phyloP scores from a whole-genome alignment of 2,113 vertebrate species.

The Vulpes lagopus region DNA sequence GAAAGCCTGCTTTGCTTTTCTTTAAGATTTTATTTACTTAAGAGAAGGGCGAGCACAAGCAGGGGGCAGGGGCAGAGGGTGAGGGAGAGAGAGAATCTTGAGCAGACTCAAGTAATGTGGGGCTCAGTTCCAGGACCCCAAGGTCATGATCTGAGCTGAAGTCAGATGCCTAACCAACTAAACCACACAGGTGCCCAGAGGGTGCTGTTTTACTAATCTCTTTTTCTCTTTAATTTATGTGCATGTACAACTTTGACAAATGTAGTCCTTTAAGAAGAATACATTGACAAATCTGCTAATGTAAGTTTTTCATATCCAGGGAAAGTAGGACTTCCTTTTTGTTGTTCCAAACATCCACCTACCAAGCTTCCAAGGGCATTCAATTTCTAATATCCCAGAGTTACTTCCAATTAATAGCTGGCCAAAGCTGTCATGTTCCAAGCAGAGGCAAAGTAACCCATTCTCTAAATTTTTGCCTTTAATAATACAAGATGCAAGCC shows the following conservation, averaged over 20 bases:
- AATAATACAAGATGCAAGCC: constrained; percentile 64
- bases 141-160: neutral
- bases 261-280: neutral
- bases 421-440: constrained; percentile 62
- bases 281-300: neutral
- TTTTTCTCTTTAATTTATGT: neutral
- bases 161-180: neutral
- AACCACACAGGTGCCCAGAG: neutral
- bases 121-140: neutral
- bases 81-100: neutral
- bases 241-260: neutral
- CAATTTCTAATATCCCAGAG: neutral
- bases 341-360: neutral
- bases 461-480: constrained; percentile 66
- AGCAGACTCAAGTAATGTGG: neutral
- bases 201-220: neutral
- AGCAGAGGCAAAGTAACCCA: constrained; percentile 66
- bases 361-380: neutral
- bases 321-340: neutral
- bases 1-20: neutral
- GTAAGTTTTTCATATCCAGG: neutral
- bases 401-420: neutral
- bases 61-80: too few relatives aligned
- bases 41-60: neutral
- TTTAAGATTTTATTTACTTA: neutral